Percentiles rank a stretch among this genome's conserved stretches.
phyloP scores from a whole-genome alignment of 2,113 vertebrate species.

The Syngnathus typhle region DNA sequence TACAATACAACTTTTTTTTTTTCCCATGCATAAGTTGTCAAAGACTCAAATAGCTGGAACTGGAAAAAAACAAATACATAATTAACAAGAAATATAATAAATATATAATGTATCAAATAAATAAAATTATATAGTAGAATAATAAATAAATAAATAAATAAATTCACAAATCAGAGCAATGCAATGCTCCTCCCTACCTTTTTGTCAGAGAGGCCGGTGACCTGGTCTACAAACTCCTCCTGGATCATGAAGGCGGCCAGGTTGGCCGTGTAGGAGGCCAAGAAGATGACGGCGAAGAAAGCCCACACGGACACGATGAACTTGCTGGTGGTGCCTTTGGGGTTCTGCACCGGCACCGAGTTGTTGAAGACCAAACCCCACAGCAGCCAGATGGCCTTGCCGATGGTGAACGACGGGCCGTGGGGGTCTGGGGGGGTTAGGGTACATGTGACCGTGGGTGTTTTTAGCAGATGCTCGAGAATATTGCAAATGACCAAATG shows the following conservation, averaged over 20 bases:
- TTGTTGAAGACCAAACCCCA: conserved; percentile 99
- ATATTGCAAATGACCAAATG: too few relatives aligned
- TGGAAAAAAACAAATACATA: too few relatives aligned
- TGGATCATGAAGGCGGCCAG: conserved; percentile 99
- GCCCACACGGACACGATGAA: conserved; percentile 99
- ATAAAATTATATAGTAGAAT: too few relatives aligned
- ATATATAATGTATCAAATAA: too few relatives aligned
- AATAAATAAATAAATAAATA: too few relatives aligned
- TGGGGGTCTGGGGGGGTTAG: conserved; percentile 77
- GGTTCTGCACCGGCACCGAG: conserved; percentile 97
- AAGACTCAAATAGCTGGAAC: too few relatives aligned
- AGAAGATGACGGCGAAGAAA: conserved; percentile 98
- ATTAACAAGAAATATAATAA: too few relatives aligned
- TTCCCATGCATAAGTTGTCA: too few relatives aligned
- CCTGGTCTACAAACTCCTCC: conserved; percentile 98
- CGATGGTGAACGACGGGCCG: conserved; percentile 94
- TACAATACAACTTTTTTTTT: too few relatives aligned
- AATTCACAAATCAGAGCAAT: too few relatives aligned
- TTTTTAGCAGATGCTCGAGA: too few relatives aligned
- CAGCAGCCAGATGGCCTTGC: conserved; percentile 95
- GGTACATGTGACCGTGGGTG: too few relatives aligned
- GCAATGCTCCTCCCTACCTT: conserved; percentile 71
- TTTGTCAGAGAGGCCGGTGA: conserved; percentile 96
- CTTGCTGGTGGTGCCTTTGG: conserved; percentile 95
- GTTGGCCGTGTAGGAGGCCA: conserved; percentile 98